Evolutionary conservation across 2,113 vertebrate genomes (phyloP).

Genomic region (Atrichornis clamosus): DNA sequence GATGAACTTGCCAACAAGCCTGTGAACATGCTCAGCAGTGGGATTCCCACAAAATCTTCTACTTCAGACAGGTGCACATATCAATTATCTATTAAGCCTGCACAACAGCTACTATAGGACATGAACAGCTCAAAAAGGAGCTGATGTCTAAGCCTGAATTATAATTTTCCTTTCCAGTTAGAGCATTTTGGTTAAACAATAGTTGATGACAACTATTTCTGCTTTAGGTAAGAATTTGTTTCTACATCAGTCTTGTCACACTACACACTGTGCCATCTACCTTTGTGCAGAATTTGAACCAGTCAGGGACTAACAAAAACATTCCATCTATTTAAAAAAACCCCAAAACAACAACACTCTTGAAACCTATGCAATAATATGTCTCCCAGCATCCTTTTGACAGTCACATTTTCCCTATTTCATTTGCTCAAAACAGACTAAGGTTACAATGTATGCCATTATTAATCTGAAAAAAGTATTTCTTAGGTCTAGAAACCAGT

Average conservation of each 20-base stretch:
- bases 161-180: not conserved
- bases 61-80: not conserved
- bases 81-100: not conserved
- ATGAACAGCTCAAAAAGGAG: not conserved
- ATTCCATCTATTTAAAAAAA: not conserved
- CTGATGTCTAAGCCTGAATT: not conserved
- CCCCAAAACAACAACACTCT: not conserved
- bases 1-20: not conserved
- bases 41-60: not conserved
- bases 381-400: not conserved
- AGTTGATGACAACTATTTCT: not conserved
- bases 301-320: not conserved
- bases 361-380: not conserved
- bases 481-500: not conserved
- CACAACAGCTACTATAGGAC: not conserved
- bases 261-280: not conserved
- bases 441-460: not conserved
- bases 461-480: not conserved
- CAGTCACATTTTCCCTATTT: not conserved
- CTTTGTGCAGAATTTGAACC: not conserved
- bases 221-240: not conserved
- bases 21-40: not conserved
- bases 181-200: not conserved
- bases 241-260: not conserved
- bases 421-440: not conserved